Evolutionary conservation across 1,140 invertebrate species (phyloP).

Genomic region (Pseudachorutes palmiensis): DNA sequence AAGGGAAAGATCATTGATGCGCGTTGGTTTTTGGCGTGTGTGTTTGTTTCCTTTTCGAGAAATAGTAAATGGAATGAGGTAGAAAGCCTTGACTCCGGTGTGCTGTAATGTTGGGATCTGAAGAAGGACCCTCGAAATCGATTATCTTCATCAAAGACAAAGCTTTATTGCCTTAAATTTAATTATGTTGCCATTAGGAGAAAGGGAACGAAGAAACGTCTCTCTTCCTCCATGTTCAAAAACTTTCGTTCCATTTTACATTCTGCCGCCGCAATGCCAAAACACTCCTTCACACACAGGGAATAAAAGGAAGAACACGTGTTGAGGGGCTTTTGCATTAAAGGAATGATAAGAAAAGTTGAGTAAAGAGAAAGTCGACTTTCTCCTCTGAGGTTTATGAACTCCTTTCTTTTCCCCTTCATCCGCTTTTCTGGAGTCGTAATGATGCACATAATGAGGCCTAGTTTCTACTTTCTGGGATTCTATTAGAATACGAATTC

Average conservation of each 20-base stretch:
- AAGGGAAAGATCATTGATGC: conserved; percentile 8
- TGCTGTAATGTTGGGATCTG: conserved; percentile 18
- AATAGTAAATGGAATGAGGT: not conserved
- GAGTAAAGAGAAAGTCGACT: not conserved
- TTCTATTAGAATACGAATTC: no score
- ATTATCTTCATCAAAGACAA: conserved; percentile 36
- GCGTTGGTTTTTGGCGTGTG: not conserved
- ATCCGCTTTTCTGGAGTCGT: not conserved
- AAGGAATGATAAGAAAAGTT: not conserved
- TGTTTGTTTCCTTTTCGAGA: no score
- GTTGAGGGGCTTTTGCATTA: not conserved
- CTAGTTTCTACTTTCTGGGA: no score
- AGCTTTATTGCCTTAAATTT: conserved; percentile 36
- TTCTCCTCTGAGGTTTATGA: not conserved
- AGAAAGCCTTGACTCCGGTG: conserved; percentile 1
- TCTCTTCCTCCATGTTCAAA: not conserved
- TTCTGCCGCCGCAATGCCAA: not conserved
- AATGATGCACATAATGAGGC: not conserved
- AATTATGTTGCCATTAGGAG: conserved; percentile 35
- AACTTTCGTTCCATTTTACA: not conserved
- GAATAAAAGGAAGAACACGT: not conserved
- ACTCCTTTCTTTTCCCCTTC: not conserved
- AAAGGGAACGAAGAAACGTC: conserved; percentile 10
- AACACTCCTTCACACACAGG: not conserved
- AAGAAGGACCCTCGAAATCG: conserved; percentile 30